These are phyloP conservation scores for Drosophila sproati DNA, from an alignment of 1,140 invertebrate genomes.

Conservation along the genomic window DNA sequence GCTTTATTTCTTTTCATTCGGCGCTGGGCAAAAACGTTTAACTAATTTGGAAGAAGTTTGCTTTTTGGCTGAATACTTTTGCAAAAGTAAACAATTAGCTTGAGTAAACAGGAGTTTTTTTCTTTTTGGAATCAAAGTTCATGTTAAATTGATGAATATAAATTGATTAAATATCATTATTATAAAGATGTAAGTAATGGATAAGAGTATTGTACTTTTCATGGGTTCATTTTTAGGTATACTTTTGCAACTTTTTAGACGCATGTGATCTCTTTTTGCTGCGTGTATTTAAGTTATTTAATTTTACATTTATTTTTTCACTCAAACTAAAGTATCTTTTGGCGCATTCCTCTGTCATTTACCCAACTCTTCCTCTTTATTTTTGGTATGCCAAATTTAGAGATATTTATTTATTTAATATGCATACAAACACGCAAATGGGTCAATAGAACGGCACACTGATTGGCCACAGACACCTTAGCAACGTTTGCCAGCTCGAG, in stretches of 20 bases:
- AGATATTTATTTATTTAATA: constrained; percentile 20
- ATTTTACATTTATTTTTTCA: not conserved
- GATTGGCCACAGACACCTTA: constrained; percentile 29
- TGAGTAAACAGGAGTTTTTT: constrained; percentile 1
- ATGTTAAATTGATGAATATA: not conserved
- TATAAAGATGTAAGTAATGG: no score
- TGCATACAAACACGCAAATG: constrained; percentile 55
- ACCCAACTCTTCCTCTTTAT: not conserved
- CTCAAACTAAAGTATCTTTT: not conserved
- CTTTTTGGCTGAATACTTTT: constrained; percentile 1
- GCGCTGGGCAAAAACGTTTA: not conserved
- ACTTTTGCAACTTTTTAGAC: no score
- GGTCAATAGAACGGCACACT: constrained; percentile 69
- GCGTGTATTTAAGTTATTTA: not conserved
- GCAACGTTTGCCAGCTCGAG: constrained; percentile 33
- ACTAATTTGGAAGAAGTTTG: constrained; percentile 2
- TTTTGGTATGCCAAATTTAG: constrained; percentile 47
- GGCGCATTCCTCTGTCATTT: not conserved
- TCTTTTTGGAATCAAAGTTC: not conserved
- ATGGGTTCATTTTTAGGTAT: no score
- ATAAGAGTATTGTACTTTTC: no score
- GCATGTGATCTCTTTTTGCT: no score
- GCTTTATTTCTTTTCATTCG: constrained; percentile 6
- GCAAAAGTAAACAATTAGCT: constrained; percentile 6
- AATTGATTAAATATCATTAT: not conserved